Conservation (phyloP, 2,113 vertebrate species). For the Xenopus laevis region DNA sequence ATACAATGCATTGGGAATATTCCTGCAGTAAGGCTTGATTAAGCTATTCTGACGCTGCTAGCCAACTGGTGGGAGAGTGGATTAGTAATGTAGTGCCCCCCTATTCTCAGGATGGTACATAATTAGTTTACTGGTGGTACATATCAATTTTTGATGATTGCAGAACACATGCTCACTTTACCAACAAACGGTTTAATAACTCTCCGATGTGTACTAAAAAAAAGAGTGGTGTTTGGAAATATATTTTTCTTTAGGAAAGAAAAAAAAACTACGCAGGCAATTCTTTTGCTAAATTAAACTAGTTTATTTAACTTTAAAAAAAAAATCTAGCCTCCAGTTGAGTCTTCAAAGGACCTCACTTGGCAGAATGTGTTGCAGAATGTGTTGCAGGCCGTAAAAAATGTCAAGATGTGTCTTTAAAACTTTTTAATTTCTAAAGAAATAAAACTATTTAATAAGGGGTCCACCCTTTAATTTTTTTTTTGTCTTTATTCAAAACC, state of each 20-base stretch:
- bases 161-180: conserved; percentile 70
- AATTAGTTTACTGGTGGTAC: conserved; percentile 79
- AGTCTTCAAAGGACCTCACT: too few relatives aligned
- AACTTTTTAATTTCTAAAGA: too few relatives aligned
- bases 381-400: too few relatives aligned
- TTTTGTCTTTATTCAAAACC: conserved; percentile 29
- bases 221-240: conserved; percentile 66
- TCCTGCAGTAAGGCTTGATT: conserved; percentile 78
- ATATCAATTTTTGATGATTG: conserved; percentile 83
- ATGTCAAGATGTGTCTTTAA: too few relatives aligned
- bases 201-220: conserved; percentile 69
- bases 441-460: too few relatives aligned
- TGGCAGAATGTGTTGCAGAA: too few relatives aligned
- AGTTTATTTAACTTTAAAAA: not conserved
- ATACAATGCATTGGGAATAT: conserved; percentile 66
- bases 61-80: conserved; percentile 77
- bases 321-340: too few relatives aligned
- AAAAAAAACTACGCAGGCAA: not conserved
- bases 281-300: conserved; percentile 1
- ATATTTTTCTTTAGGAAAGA: conserved; percentile 48
- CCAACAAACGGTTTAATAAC: conserved; percentile 71
- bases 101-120: conserved; percentile 73
- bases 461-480: too few relatives aligned
- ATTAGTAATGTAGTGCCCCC: conserved; percentile 71
- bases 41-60: conserved; percentile 80